Evolutionary conservation across 2,888 invertebrate species (phyloP).

Genomic region (Leptopterna dolabrata): DNA sequence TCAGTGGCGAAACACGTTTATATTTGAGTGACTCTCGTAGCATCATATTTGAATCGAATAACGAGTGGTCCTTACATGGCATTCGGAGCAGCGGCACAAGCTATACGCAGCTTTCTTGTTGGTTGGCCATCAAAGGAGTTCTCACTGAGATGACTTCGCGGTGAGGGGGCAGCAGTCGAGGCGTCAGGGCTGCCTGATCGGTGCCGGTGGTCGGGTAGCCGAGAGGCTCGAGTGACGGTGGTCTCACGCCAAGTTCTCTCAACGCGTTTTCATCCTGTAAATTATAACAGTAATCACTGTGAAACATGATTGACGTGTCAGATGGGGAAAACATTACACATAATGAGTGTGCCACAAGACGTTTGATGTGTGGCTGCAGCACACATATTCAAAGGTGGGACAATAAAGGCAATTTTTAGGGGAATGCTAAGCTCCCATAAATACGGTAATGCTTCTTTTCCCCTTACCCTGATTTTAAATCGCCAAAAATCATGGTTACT

Average conservation of each 20-base stretch:
- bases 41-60: too few relatives aligned
- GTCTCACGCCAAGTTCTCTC: slow-evolving; percentile 31
- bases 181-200: slow-evolving; percentile 66
- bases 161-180: slow-evolving; percentile 58
- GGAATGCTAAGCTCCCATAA: too few relatives aligned
- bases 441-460: too few relatives aligned
- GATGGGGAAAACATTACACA: background rate
- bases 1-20: too few relatives aligned
- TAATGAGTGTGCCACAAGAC: too few relatives aligned
- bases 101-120: slow-evolving; percentile 78
- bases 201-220: slow-evolving; percentile 59
- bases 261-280: slow-evolving; percentile 28
- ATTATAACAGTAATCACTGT: background rate
- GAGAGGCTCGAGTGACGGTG: slow-evolving; percentile 14
- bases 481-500: too few relatives aligned
- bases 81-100: slow-evolving; percentile 48
- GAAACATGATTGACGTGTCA: background rate
- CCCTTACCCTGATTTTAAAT: too few relatives aligned
- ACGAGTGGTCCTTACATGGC: slow-evolving; percentile 8
- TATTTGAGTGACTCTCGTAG: too few relatives aligned
- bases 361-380: too few relatives aligned
- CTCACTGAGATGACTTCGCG: slow-evolving; percentile 79
- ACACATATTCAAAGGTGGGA: too few relatives aligned
- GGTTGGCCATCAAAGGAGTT: slow-evolving; percentile 77
- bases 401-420: too few relatives aligned